These are phyloP conservation scores for Clarias platycephalus DNA, from an alignment of 2,797 vertebrate species.

Conservation along the genomic window DNA sequence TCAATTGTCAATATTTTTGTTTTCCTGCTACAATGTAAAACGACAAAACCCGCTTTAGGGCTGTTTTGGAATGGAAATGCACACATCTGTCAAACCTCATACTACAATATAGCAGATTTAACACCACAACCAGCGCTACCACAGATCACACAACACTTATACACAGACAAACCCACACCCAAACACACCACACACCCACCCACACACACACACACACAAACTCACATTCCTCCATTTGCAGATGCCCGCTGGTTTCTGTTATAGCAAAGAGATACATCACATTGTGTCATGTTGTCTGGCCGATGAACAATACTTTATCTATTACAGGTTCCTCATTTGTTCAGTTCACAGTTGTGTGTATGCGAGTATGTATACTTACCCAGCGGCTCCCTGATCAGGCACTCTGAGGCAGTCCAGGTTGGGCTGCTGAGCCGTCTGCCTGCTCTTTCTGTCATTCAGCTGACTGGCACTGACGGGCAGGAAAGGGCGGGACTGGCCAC, in stretches of 20 bases:
- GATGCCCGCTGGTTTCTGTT: conserved; percentile 71
- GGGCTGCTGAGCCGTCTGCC: conserved; percentile 71
- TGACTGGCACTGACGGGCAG: conserved; percentile 79
- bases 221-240: conserved; percentile 81
- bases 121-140: conserved; percentile 66
- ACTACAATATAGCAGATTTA: conserved; percentile 31
- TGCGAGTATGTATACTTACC: conserved; percentile 76
- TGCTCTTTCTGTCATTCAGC: conserved; percentile 67
- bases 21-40: background rate
- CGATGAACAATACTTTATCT: conserved; percentile 16
- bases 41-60: background rate
- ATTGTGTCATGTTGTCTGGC: conserved; percentile 25
- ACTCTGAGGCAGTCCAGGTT: conserved; percentile 92
- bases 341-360: background rate
- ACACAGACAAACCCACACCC: conserved; percentile 59
- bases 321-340: conserved; percentile 3
- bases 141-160: conserved; percentile 31
- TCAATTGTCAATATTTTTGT: background rate
- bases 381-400: conserved; percentile 93
- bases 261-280: conserved; percentile 78
- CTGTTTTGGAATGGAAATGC: conserved; percentile 43
- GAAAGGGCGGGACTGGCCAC: conserved; percentile 72
- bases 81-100: conserved; percentile 37
- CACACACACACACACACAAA: conserved; percentile 68
- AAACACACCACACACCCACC: conserved; percentile 70